Base-by-base conservation (phyloP, 2,113 vertebrate genomes). In the Rhodinocichla rosea region DNA sequence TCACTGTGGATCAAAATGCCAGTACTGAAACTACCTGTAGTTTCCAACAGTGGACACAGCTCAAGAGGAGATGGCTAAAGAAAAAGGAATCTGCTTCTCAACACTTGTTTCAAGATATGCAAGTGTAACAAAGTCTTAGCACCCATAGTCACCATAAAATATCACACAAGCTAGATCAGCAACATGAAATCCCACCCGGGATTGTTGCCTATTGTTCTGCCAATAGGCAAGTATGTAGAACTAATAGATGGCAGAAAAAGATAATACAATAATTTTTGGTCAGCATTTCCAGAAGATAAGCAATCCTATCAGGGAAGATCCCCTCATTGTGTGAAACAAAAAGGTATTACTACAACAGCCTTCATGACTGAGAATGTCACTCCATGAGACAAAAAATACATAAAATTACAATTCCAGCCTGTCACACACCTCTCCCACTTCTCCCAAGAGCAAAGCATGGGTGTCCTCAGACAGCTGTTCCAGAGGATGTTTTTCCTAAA, bases 301-400 rank as follows among this genome's bases (percentile, higher is more conserved):
- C 45, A 60, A 79, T 24, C 27, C 53, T 33, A 10, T 4, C 23
- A 13, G 30, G 57, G 35, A 84, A 63, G 22, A 67, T 44, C 6
- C 28, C 28, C 15, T 67, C 47, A 44, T 0, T 6, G 32, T 0
- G 0, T 15, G 44, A 60, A 93, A 87, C 18, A 37, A 42, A 59
- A 73, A 81, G 10, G 6, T 37, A n/a, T 13, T 50, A 33, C 59
- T 76, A 44, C 16, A 59, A 40, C 19, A 21, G 6, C 8, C 39
- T 37, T 77, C 15, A 40, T 6, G 2, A 47, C 50, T 52, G 39
- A 82, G 45, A 77, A 40, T 2, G 7, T 53, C 19, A n/a, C 22
- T 77, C 83, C 12, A 15, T 24, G 55, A 65, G 23, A 28, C 33
- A 28, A 20, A 49, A 77, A 81, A 45, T 17, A 50, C 20, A 28